These are phyloP conservation scores for Caenorhabditis angaria DNA, from an alignment of 2,888 invertebrate genomes.

Conservation along the genomic window DNA sequence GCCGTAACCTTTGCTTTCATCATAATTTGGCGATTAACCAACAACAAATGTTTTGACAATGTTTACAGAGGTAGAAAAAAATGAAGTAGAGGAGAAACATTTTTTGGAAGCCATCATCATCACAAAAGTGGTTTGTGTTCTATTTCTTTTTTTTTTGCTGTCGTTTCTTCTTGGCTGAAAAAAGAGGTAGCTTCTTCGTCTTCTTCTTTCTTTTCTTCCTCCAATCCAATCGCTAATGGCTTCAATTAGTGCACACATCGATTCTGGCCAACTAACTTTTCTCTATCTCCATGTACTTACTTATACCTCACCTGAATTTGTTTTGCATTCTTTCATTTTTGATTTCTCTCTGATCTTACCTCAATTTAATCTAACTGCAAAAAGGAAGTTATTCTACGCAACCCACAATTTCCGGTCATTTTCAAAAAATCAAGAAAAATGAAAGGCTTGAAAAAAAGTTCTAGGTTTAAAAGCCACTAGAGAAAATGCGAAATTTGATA, in stretches of 20 bases:
- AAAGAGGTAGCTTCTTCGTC: constrained; percentile 16
- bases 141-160: background rate
- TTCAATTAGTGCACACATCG: constrained; percentile 47
- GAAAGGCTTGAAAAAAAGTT: constrained; percentile 7
- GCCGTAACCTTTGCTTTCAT: too few species aligned
- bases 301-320: background rate
- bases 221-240: constrained; percentile 28
- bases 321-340: background rate
- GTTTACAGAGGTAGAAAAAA: background rate
- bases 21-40: too few species aligned
- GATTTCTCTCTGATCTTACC: background rate
- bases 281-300: constrained; percentile 28
- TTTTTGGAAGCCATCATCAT: background rate
- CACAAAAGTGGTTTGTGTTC: constrained; percentile 4
- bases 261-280: constrained; percentile 22
- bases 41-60: background rate
- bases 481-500: background rate
- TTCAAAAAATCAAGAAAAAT: constrained; percentile 9
- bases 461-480: background rate
- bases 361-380: background rate
- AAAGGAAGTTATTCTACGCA: constrained; percentile 22
- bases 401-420: constrained; percentile 34
- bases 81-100: background rate
- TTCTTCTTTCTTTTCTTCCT: constrained; percentile 15
- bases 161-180: background rate